These are phyloP conservation scores for Pelusios castaneus DNA, from an alignment of 2,113 vertebrate species.

Conservation along the genomic window DNA sequence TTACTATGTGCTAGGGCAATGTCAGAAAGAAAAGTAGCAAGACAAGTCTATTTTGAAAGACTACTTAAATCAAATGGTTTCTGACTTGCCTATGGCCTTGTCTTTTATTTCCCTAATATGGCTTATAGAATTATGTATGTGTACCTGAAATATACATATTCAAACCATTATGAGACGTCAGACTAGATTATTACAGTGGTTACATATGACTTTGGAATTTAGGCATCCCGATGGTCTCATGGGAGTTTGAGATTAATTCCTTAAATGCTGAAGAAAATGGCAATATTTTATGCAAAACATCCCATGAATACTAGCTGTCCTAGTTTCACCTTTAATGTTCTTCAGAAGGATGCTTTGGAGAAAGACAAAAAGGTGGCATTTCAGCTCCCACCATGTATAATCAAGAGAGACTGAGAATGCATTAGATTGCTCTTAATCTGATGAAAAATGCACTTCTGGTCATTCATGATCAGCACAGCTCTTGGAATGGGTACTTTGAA, in stretches of 20 bases:
- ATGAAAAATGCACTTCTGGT: neutral
- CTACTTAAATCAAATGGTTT: neutral
- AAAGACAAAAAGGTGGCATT: neutral
- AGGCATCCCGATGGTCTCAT: neutral
- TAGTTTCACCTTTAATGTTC: neutral
- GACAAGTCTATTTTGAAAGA: neutral
- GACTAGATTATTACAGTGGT: neutral
- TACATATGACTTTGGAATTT: neutral
- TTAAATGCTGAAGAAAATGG: neutral
- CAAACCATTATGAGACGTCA: neutral
- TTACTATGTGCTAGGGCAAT: neutral
- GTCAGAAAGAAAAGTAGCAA: neutral
- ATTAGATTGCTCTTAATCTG: neutral
- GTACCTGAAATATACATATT: neutral
- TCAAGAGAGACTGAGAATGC: neutral
- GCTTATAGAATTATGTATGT: neutral
- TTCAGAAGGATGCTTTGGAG: neutral
- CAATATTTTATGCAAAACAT: neutral
- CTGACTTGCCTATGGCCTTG: neutral
- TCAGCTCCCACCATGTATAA: rapidly evolving
- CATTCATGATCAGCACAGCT: neutral
- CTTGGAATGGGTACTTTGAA: neutral
- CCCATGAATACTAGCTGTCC: neutral
- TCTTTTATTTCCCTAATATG: neutral
- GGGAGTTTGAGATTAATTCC: neutral